Evolutionary conservation across 2,888 invertebrate genomes (phyloP), one percentile per base, ranked within the genome.

Genomic region (Erebia epiphron): DNA sequence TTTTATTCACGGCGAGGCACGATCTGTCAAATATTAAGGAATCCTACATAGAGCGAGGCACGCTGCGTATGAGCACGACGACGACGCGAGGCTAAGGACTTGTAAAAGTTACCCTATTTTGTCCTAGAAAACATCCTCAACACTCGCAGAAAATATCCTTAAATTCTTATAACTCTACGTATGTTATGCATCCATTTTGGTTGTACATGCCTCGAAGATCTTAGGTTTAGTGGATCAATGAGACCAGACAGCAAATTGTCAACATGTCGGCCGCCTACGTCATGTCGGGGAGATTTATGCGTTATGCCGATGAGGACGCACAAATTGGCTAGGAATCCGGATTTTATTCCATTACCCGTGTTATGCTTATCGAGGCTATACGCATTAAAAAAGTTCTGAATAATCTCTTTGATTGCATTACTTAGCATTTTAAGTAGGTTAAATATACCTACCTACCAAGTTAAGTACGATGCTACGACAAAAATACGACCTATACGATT

Each of bases 221-320:
- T 41, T 10, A 43, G 1, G 52, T 64, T 64, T 64, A 7, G 14
- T 35, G 54, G 52, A 54, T 69, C 26, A 14, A 26, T 21, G 67
- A 52, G 64, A 67, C 60, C 68, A 46, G 69, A 73, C 73, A 71
- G 69, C 89, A 90, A 90, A 92, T 92, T 89, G 91, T 90, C 91
- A 90, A 87, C 89, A 83, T 89, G 92, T 89, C 85, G 77, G 75
- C 87, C 92, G 91, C 92, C 92, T 88, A 91, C 92, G 82, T 86
- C 85, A 87, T 85, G 91, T 90, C 89, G 78, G 74, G 67, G 78
- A 87, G 90, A 92, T 92, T 91, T 91, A 92, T 92, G 87, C 85
- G 85, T 85, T 82, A 81, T 76, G 78, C 75, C 82, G 82, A 83
- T 82, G 83, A 86, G 83, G 86, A 88, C 90, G 87, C 90, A 88